Conservation (phyloP, 2,888 invertebrate genomes). For the Diogma glabrata region DNA sequence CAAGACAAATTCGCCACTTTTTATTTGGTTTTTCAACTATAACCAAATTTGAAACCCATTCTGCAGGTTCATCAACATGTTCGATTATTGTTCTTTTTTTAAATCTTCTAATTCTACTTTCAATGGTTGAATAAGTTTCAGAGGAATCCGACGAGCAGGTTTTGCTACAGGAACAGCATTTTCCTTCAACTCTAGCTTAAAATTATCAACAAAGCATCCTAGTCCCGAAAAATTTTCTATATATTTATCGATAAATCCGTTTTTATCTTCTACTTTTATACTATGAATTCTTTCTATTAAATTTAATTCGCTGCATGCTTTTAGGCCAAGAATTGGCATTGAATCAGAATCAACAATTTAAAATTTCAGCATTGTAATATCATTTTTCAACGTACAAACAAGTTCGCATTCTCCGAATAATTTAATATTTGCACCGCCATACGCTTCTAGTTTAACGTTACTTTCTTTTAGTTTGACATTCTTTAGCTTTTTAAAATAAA, state of each 20-base stretch:
- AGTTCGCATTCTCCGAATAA: background rate
- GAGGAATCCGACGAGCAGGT: no score
- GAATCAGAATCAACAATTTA: background rate
- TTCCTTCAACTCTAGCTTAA: slow-evolving; percentile 6
- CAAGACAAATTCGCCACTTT: slow-evolving; percentile 11
- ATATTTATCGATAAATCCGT: background rate
- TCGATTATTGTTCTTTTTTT: background rate
- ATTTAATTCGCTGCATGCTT: slow-evolving; percentile 2
- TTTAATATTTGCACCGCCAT: background rate
- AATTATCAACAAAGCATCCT: slow-evolving; percentile 3
- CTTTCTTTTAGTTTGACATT: background rate
- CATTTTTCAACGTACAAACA: background rate
- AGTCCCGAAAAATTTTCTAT: slow-evolving; percentile 6
- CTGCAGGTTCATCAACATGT: slow-evolving; percentile 7
- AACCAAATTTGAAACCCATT: slow-evolving; percentile 14
- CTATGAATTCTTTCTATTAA: background rate
- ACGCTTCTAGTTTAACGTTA: no score
- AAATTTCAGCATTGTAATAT: background rate
- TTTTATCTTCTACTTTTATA: no score
- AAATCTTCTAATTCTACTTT: slow-evolving; percentile 1
- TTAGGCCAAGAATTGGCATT: slow-evolving; percentile 8
- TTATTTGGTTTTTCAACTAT: slow-evolving; percentile 16
- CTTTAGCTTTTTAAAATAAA: background rate
- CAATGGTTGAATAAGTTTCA: no score
- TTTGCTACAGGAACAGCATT: background rate